Conservation (phyloP, 2,888 invertebrate species). For the Allolobophora icterica region DNA sequence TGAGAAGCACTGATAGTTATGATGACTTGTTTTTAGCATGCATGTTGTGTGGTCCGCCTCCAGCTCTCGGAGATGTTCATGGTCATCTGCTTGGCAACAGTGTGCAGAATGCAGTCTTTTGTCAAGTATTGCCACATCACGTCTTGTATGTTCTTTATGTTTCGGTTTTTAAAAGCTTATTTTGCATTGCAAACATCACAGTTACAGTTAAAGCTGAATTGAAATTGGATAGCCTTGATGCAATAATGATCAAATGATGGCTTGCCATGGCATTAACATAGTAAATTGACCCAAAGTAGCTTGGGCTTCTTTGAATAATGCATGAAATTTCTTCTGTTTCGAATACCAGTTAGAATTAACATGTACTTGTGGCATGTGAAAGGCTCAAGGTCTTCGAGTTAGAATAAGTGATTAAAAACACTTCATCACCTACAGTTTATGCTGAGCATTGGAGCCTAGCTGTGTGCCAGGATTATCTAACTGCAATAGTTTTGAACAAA, state of each 20-base stretch:
- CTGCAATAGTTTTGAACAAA: too few species aligned
- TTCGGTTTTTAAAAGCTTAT: not conserved
- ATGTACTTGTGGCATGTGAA: not conserved
- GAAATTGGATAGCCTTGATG: not conserved
- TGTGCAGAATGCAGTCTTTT: conserved; percentile 2
- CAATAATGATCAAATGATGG: too few species aligned
- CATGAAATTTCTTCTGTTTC: too few species aligned
- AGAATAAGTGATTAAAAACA: too few species aligned
- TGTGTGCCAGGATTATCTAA: too few species aligned
- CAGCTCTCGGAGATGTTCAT: not conserved
- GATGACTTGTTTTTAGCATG: conserved; percentile 14
- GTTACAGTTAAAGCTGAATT: not conserved
- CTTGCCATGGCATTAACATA: too few species aligned
- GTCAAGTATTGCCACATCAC: not conserved
- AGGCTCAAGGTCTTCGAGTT: not conserved
- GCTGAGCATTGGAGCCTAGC: too few species aligned
- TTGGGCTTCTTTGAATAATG: not conserved
- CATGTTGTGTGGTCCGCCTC: not conserved
- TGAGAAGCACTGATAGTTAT: conserved; percentile 4
- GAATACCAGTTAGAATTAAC: not conserved
- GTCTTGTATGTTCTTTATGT: not conserved
- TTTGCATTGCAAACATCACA: not conserved
- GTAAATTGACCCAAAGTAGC: not conserved
- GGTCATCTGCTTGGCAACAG: not conserved
- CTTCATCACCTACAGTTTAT: too few species aligned